phyloP scores from a whole-genome alignment of 1,140 invertebrate genomes.

The Lasaia peninsularis region DNA sequence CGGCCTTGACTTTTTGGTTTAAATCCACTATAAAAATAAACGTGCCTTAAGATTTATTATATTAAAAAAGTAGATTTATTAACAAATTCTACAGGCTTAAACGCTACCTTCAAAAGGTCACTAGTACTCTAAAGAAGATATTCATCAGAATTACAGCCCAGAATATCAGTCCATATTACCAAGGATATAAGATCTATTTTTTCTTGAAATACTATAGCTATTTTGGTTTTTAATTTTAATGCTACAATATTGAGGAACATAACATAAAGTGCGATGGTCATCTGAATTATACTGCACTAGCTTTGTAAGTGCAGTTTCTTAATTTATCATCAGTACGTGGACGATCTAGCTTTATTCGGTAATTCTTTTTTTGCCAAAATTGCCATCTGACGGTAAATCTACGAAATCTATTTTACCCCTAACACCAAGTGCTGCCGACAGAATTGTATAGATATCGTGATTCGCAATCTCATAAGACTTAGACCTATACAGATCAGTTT shows the following conservation, averaged over 20 bases:
- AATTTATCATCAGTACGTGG: too few species aligned
- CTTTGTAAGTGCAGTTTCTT: too few species aligned
- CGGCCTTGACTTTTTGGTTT: neutral
- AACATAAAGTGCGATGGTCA: neutral
- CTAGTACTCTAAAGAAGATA: neutral
- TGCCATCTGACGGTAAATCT: too few species aligned
- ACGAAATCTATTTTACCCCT: too few species aligned
- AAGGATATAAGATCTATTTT: neutral
- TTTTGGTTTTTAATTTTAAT: neutral
- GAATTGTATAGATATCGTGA: too few species aligned
- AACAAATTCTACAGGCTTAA: neutral
- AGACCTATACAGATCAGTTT: too few species aligned
- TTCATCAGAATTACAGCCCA: neutral
- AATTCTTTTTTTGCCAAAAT: too few species aligned
- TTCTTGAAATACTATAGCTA: neutral
- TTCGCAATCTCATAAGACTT: too few species aligned
- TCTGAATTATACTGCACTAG: neutral
- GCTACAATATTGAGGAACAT: neutral
- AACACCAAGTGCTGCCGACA: too few species aligned
- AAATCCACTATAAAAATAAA: neutral
- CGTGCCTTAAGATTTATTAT: neutral
- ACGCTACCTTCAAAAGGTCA: conserved; percentile 1
- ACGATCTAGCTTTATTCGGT: too few species aligned
- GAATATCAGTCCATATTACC: neutral
- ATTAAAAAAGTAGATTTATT: neutral